Evolutionary conservation across 64 coral and sea anemone genomes (phyloP), one percentile per base, ranked within the genome.

Genomic region (Porites australiensis): DNA sequence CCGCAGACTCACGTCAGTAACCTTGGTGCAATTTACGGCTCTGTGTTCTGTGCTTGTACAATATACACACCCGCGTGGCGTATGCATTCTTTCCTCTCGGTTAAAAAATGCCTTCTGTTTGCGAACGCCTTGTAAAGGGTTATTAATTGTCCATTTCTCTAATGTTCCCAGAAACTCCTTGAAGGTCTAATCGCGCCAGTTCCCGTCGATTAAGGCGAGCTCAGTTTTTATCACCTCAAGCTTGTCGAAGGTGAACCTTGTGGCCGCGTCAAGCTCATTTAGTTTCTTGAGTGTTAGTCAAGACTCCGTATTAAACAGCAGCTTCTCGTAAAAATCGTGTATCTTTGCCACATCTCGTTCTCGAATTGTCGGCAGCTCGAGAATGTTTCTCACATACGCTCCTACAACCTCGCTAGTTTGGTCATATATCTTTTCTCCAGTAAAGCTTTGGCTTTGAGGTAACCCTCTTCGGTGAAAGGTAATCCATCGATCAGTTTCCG

Each of bases 401-500:
- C 88, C 88, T 10, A 83, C 66, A 2, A 82, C 89, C 58, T 58
- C 67, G 46, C 82, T 93, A 4, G 75, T 79, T 64, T 87, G 2
- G 12, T 70, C 90, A 83, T 85, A n/a, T n/a, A 86, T 18, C 71
- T 12, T 46, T 64, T 64, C 12, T 73, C 4, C 13, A 93, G 50
- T 2, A 87, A 21, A 47, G 64, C 71, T 22, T 62, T 77, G 27
- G 90, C 90, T 21, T 63, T 88, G 6, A 76, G 23, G 45, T 82
- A 88, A 14, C 92, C 84, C 13, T 88, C 84, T 16, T 10, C 19
- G 4, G 83, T 93, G 21, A 93, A 88, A 12, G 75, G 92, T 16
- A 93, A 64, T 21, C 92, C 83, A 72, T 89, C 86, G 13, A 94
- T 75, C 2, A 64, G 50, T 8, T 82, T 94, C 72, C 86, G 64